Conservation (phyloP, 2,797 vertebrate genomes). For the Crocodylus rhombifer region DNA sequence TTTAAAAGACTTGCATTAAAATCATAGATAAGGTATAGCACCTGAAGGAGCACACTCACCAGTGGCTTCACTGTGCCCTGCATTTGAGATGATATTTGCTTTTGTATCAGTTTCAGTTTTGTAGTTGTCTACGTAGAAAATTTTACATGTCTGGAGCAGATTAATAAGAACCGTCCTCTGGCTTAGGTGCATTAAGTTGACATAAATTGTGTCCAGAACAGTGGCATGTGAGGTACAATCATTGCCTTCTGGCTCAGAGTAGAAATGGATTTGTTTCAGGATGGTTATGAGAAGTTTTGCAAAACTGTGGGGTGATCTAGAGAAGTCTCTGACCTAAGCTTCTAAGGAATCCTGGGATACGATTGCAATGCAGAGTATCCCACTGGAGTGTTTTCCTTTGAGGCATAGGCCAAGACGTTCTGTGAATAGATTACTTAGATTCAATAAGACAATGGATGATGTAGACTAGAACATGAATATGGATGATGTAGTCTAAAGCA, state of each 20-base stretch:
- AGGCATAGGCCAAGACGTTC: background rate
- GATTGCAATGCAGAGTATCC: conserved; percentile 9
- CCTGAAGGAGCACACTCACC: background rate
- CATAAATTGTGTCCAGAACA: background rate
- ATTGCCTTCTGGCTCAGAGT: background rate
- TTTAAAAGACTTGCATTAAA: background rate
- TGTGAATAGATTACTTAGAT: background rate
- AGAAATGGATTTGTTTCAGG: conserved; percentile 9
- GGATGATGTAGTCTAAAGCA: background rate
- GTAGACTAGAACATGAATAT: background rate
- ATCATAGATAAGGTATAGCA: background rate
- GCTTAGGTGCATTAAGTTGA: conserved; percentile 26
- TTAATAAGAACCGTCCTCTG: conserved; percentile 56
- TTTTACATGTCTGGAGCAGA: conserved; percentile 1
- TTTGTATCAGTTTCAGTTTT: conserved; percentile 11
- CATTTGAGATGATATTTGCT: background rate
- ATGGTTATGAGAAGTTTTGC: background rate
- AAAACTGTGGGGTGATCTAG: conserved; percentile 3
- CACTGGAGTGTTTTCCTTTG: conserved; percentile 11
- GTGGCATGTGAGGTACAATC: background rate
- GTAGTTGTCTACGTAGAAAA: background rate
- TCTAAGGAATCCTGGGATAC: conserved; percentile 24
- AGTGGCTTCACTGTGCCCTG: background rate
- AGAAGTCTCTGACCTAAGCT: conserved; percentile 12
- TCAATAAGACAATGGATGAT: background rate